Base-by-base conservation (phyloP, 2,797 vertebrate genomes). In the Orestias chungarensis region DNA sequence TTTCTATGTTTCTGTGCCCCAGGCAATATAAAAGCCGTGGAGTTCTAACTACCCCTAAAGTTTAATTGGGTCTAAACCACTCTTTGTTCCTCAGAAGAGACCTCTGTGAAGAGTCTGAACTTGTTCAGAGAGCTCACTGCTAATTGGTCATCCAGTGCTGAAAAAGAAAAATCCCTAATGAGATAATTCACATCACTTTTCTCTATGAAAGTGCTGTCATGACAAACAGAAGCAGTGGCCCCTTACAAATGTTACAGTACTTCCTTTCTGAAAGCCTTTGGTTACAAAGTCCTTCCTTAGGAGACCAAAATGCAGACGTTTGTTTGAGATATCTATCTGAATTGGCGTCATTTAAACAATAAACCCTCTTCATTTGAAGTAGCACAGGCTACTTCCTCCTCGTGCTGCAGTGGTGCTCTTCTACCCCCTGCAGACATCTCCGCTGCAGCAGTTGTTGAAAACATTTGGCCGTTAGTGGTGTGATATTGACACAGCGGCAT, bases 1-100 rank as follows among this genome's bases (percentile, higher is more conserved):
- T 75, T 82, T 57, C 74, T 47, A 40, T 42, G n/a, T 42, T 25
- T 38, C 35, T 47, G 61, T 65, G 65, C 66, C 68, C 79, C 54
- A 71, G 81, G 69, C 76, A 75, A 73, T 73, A 74, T 74, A 74
- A 77, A 89, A 64, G 76, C 74, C 35, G 44, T 1, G 31, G 80
- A 82, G 78, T 87, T 85, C 78, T 78, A 81, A 81, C 81, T 83
- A 80, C 84, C 78, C 81, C 72, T 14, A 35, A 70, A 72, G 70
- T 88, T 87, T 92, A 91, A 91, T 90, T 93, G 89, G 90, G 79
- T 84, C 86, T 88, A 84, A 90, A 89, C 73, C 73, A 71, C 67
- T 84, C 86, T 91, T 92, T 92, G 88, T 91, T 87, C 85, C 84
- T 78, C 62, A 47, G 71, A 78, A 82, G 86, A 83, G 77, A 87